Conservation (phyloP, 2,797 vertebrate species). For the Cheracebus regulus region DNA sequence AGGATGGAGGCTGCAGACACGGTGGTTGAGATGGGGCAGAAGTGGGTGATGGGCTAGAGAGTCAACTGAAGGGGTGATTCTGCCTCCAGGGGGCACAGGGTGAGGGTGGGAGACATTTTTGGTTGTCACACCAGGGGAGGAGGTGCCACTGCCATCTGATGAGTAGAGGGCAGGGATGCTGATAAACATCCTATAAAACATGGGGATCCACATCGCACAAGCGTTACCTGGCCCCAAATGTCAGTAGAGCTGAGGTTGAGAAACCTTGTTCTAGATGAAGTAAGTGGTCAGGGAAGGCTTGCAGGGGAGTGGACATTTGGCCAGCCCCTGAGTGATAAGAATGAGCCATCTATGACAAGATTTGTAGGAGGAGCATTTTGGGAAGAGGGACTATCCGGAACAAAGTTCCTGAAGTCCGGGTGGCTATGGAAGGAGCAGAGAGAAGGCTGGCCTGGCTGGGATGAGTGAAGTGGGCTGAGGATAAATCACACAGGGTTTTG, state of each 20-base stretch:
- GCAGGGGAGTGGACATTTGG: background rate
- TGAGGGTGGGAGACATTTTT: background rate
- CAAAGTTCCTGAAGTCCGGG: background rate
- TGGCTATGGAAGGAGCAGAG: background rate
- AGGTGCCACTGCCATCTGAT: rapidly evolving
- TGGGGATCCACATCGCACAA: background rate
- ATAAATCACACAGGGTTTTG: background rate
- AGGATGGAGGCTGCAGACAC: rapidly evolving
- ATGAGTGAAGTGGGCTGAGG: background rate
- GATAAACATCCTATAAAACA: background rate
- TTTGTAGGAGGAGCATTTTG: background rate
- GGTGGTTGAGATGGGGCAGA: background rate
- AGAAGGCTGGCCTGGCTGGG: background rate
- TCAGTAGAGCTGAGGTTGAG: background rate
- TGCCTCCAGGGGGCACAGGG: background rate
- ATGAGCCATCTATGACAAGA: background rate
- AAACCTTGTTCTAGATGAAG: background rate
- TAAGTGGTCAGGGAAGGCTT: background rate
- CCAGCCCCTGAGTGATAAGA: background rate
- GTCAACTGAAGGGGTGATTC: background rate
- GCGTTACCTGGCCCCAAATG: rapidly evolving
- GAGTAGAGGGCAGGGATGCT: background rate
- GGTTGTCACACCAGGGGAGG: background rate
- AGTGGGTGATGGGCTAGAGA: background rate
- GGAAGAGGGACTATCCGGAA: background rate